Evolutionary conservation across 2,113 vertebrate species (phyloP).

Genomic region (Haliaeetus leucogaster): DNA sequence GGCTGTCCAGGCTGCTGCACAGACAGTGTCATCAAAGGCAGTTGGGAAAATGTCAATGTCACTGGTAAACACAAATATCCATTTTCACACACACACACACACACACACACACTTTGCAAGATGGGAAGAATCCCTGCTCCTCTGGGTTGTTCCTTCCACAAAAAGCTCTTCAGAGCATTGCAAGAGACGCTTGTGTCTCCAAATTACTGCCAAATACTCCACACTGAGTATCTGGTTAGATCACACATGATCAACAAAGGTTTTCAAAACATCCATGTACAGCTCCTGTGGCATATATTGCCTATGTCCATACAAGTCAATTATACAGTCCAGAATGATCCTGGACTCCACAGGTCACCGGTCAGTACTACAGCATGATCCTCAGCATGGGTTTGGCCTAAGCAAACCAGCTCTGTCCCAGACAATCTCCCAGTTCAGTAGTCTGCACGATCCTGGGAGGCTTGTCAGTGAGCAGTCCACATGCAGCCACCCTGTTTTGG

Average conservation of each 20-base stretch:
- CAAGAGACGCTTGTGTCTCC: not conserved
- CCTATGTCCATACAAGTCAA: not conserved
- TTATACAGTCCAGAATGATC: not conserved
- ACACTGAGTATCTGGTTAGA: not conserved
- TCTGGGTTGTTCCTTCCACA: not conserved
- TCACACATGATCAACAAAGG: not conserved
- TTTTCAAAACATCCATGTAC: not conserved
- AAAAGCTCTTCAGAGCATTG: accelerated
- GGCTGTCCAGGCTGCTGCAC: not conserved
- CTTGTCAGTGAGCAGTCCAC: not conserved
- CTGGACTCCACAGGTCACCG: not conserved
- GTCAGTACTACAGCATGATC: accelerated
- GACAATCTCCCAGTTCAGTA: not conserved
- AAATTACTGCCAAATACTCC: not conserved
- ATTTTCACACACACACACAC: not conserved
- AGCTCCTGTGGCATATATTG: not conserved
- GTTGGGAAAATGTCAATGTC: not conserved
- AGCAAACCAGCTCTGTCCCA: not conserved
- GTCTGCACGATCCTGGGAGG: not conserved
- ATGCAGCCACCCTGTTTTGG: not conserved
- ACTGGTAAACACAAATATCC: not conserved
- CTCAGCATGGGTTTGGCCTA: not conserved
- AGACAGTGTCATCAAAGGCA: not conserved
- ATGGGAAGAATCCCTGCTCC: not conserved
- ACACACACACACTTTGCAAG: not conserved